These are phyloP conservation scores for Paraescarpia echinospica DNA, from an alignment of 1,140 invertebrate genomes.

Conservation along the genomic window DNA sequence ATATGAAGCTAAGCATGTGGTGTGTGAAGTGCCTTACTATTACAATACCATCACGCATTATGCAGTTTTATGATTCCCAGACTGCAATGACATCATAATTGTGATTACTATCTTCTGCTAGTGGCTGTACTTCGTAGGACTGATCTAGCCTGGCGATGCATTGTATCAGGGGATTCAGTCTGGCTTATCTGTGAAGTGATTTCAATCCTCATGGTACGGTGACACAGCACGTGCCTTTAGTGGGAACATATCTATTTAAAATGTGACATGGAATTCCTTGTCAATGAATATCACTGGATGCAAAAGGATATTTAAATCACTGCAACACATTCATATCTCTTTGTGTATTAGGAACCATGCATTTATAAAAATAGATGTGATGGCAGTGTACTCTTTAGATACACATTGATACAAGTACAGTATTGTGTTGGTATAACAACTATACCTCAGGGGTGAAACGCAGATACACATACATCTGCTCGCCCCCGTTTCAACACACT, in stretches of 20 bases:
- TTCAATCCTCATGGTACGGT: background rate
- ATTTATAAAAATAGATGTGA: too few species aligned
- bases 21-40: background rate
- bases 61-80: background rate
- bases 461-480: too few species aligned
- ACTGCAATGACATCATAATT: background rate
- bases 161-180: background rate
- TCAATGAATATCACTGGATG: too few species aligned
- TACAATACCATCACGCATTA: background rate
- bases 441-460: too few species aligned
- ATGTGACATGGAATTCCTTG: too few species aligned
- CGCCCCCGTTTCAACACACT: too few species aligned
- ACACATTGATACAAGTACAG: too few species aligned
- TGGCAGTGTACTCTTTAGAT: too few species aligned
- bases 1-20: background rate
- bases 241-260: background rate
- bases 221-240: background rate
- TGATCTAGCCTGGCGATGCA: background rate
- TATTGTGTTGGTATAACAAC: too few species aligned
- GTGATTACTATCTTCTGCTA: background rate
- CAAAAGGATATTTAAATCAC: too few species aligned
- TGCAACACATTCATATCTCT: too few species aligned
- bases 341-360: too few species aligned
- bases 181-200: background rate
- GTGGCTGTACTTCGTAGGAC: background rate